These are phyloP conservation scores for Eueremaeus valkanovi DNA, from an alignment of 2,888 invertebrate genomes.

Conservation along the genomic window DNA sequence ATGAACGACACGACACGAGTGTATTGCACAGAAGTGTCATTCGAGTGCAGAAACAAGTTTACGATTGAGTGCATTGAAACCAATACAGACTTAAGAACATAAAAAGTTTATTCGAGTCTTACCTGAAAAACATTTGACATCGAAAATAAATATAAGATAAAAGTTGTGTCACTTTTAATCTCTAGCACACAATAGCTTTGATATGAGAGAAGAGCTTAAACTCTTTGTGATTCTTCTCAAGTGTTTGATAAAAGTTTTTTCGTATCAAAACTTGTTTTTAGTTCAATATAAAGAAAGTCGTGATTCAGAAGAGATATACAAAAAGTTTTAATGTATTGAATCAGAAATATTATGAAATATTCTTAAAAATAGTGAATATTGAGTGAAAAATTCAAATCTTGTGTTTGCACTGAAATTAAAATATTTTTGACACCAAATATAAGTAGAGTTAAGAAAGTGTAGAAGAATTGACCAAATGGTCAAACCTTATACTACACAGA, in stretches of 20 bases:
- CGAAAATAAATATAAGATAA: not conserved
- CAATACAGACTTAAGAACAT: not conserved
- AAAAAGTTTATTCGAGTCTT: constrained; percentile 15
- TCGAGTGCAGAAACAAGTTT: not conserved
- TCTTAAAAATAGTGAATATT: not conserved
- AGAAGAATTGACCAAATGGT: no score
- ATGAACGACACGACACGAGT: no score
- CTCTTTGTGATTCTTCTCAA: not conserved
- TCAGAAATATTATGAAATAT: no score
- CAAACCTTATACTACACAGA: no score
- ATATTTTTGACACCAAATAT: no score
- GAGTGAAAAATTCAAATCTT: not conserved
- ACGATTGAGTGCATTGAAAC: no score
- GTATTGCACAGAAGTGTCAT: constrained; percentile 20
- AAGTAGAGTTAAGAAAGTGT: not conserved
- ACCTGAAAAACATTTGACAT: not conserved
- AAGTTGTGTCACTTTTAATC: constrained; percentile 27
- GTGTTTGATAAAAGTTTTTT: not conserved
- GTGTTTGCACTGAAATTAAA: no score
- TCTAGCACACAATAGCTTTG: not conserved
- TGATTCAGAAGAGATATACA: no score
- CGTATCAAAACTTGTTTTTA: not conserved
- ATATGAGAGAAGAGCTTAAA: no score
- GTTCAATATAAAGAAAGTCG: not conserved
- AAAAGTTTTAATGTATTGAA: no score